Evolutionary conservation across 2,888 invertebrate species (phyloP).

Genomic region (Mycalesis mineus): DNA sequence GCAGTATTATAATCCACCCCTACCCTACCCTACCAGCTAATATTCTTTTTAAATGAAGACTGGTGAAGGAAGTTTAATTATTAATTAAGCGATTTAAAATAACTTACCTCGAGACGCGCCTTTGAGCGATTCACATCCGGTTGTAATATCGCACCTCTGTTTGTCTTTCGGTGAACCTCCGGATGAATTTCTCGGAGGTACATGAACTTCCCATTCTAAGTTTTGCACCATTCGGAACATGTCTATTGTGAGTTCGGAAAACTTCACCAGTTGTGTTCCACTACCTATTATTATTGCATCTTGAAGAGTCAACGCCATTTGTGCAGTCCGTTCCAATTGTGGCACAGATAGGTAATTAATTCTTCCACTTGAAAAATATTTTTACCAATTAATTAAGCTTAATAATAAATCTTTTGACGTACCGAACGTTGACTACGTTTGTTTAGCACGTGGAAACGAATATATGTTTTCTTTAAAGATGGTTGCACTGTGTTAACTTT

Average conservation of each 20-base stretch:
- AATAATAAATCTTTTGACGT: too few relatives aligned
- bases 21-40: too few relatives aligned
- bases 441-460: too few relatives aligned
- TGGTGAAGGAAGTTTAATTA: too few relatives aligned
- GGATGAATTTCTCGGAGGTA: slow-evolving; percentile 85
- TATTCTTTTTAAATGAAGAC: too few relatives aligned
- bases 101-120: neutral
- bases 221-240: slow-evolving; percentile 99
- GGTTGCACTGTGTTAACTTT: too few relatives aligned
- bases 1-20: too few relatives aligned
- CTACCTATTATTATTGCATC: slow-evolving; percentile 97
- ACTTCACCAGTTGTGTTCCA: slow-evolving; percentile 95
- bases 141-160: neutral
- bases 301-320: slow-evolving; percentile 92
- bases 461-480: too few relatives aligned
- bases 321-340: slow-evolving; percentile 90
- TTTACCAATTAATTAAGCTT: neutral
- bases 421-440: too few relatives aligned
- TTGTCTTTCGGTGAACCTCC: slow-evolving; percentile 42
- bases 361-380: slow-evolving; percentile 20
- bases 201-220: slow-evolving; percentile 93
- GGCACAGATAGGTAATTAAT: slow-evolving; percentile 69
- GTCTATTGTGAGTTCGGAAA: slow-evolving; percentile 97
- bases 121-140: neutral
- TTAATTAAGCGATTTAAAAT: neutral